A percentile compares a stretch with the other conserved stretches of the same genome.
Conservation (phyloP, 1,140 invertebrate genomes). For the Solenopsis invicta region DNA sequence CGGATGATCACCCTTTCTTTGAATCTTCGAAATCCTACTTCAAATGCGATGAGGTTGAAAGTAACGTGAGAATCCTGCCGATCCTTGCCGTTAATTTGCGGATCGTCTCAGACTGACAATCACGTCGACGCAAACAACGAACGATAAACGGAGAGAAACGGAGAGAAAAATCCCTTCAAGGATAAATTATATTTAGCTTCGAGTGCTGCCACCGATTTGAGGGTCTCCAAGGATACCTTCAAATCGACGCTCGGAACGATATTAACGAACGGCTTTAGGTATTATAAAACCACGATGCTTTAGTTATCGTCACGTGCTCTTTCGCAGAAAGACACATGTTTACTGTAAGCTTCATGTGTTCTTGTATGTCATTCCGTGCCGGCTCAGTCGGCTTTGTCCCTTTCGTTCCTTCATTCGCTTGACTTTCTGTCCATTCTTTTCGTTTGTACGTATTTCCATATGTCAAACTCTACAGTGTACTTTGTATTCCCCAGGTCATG, state of each 20-base stretch:
- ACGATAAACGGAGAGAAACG: slow-evolving; percentile 9
- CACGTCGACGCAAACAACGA: slow-evolving; percentile 20
- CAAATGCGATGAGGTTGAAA: slow-evolving; percentile 76
- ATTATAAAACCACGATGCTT: background rate
- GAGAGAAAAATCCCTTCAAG: slow-evolving; percentile 61
- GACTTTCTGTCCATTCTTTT: background rate
- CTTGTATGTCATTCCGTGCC: background rate
- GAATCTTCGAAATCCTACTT: slow-evolving; percentile 81
- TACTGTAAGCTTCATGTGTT: background rate
- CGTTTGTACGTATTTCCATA: background rate
- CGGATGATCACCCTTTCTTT: slow-evolving; percentile 78
- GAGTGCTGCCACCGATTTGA: background rate
- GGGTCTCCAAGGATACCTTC: slow-evolving; percentile 50
- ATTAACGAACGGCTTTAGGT: background rate
- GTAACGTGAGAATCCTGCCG: slow-evolving; percentile 76
- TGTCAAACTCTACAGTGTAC: background rate
- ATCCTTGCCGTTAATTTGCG: slow-evolving; percentile 45
- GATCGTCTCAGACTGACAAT: slow-evolving; percentile 6
- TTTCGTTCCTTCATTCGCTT: background rate
- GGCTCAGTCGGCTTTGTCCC: background rate
- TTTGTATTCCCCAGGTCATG: background rate
- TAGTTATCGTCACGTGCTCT: background rate
- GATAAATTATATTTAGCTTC: slow-evolving; percentile 74
- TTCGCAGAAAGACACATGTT: background rate
- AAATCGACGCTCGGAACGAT: slow-evolving; percentile 34